A percentile compares a stretch with the other conserved stretches of the same genome.
These are phyloP conservation scores for Echiichthys vipera DNA, from an alignment of 2,797 vertebrate genomes.

Conservation along the genomic window DNA sequence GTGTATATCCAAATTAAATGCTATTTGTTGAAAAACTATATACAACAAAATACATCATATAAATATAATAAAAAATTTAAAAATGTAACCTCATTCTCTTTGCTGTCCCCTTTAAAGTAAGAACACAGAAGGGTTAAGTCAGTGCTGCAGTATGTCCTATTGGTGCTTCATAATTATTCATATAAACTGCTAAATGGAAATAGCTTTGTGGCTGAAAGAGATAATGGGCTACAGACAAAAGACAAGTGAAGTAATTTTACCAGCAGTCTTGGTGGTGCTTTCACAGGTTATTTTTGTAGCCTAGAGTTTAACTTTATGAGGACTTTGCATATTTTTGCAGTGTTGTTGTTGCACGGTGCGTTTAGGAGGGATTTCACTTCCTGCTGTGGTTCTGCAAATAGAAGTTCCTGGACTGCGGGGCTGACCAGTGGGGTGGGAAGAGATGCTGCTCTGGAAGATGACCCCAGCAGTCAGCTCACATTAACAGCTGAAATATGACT, in stretches of 20 bases:
- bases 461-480: conserved; percentile 80
- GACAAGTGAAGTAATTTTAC: conserved; percentile 15
- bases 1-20: neutral
- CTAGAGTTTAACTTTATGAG: conserved; percentile 34
- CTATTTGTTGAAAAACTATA: neutral
- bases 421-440: conserved; percentile 72
- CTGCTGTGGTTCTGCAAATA: conserved; percentile 76
- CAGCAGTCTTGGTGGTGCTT: conserved; percentile 13
- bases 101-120: conserved; percentile 4
- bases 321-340: conserved; percentile 48
- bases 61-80: neutral
- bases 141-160: neutral
- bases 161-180: conserved; percentile 27
- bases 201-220: conserved; percentile 19
- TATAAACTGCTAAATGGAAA: conserved; percentile 33
- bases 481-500: conserved; percentile 80
- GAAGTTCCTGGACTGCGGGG: conserved; percentile 75
- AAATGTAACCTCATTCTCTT: conserved; percentile 16
- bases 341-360: conserved; percentile 46
- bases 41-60: neutral
- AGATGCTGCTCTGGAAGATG: conserved; percentile 67
- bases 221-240: conserved; percentile 36
- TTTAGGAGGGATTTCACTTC: conserved; percentile 70
- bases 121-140: neutral
- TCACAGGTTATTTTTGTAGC: conserved; percentile 30